Base-by-base conservation (phyloP, 2,888 invertebrate genomes). In the Acronicta alni region DNA sequence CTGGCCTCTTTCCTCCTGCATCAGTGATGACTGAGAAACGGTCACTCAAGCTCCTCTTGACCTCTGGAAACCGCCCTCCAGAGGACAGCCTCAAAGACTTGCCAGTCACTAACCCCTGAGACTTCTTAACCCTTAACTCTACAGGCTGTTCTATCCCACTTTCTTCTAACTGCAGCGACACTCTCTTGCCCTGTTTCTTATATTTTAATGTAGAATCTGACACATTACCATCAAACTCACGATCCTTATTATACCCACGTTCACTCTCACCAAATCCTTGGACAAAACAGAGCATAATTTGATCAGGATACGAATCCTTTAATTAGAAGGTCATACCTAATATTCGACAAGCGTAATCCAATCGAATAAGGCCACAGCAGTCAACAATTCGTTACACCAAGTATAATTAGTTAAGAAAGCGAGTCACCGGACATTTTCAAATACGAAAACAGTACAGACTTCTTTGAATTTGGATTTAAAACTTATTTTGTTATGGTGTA, bases 201-300 rank as follows among this genome's bases (percentile, higher is more conserved):
- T 80, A 85, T 58, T 82, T 87, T 48, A 80, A 73, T 57, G 87
- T 84, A 58, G 87, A 84, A 58, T 91, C 91, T 20, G 81, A 67
- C 62, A 85, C 79, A 67, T 89, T 87, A 55, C 83, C 81, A 53
- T 84, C 83, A 57, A 88, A 86, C 70, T 92, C 92, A 58, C 85
- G 80, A 76, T 77, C 87, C 67, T 89, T 90, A 55, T 81, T 89
- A 65, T 81, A 86, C 23, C 83, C 90, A 59, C 85, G 84, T 58
- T 89, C 89, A 64, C 86, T 86, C 71, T 93, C 90, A 68, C 95
- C 95, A 84, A 96, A 96, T 69, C 96, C 95, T 91, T 96, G 96
- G 80, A 96, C 96, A 81, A 96, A 96, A 92, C 96, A 96, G 89
- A 96, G 94, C 96, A 96, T 96, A 90, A 95, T 96, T 86, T 93